Evolutionary conservation across 2,113 vertebrate species (phyloP).

Genomic region (Triplophysa siluroides): DNA sequence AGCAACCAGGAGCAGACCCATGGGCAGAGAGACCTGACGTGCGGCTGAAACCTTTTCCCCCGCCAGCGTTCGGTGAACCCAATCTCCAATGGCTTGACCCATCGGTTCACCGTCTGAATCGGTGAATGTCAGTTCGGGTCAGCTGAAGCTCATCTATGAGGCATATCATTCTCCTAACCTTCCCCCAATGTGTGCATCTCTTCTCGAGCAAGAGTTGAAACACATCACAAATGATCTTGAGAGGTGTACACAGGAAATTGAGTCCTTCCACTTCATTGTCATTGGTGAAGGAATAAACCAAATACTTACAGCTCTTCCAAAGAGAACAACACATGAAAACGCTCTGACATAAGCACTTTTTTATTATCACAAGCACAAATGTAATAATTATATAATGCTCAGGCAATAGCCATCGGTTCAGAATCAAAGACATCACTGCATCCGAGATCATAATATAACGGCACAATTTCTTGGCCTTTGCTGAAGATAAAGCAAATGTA

Average conservation of each 20-base stretch:
- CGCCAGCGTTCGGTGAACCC: neutral
- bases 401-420: conserved; percentile 53
- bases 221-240: neutral
- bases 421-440: conserved; percentile 57
- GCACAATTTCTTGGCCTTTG: conserved; percentile 68
- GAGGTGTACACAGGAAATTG: conserved; percentile 41
- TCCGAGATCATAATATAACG: conserved; percentile 67
- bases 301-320: neutral
- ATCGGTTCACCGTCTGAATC: neutral
- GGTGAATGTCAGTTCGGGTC: conserved; percentile 5
- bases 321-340: neutral
- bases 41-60: conserved; percentile 8
- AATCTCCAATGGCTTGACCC: conserved; percentile 7
- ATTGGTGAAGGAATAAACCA: neutral
- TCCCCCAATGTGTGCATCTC: neutral
- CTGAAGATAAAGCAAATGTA: conserved; percentile 61
- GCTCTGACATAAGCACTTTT: neutral
- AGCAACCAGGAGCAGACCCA: conserved; percentile 30
- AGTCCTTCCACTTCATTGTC: conserved; percentile 33
- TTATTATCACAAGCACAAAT: neutral
- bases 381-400: neutral
- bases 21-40: conserved; percentile 26
- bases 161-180: neutral
- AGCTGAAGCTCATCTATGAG: neutral
- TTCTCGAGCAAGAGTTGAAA: neutral